Evolutionary conservation across 2,888 invertebrate species (phyloP), one percentile per base, ranked within the genome.

Genomic region (Plagodis dolabraria): DNA sequence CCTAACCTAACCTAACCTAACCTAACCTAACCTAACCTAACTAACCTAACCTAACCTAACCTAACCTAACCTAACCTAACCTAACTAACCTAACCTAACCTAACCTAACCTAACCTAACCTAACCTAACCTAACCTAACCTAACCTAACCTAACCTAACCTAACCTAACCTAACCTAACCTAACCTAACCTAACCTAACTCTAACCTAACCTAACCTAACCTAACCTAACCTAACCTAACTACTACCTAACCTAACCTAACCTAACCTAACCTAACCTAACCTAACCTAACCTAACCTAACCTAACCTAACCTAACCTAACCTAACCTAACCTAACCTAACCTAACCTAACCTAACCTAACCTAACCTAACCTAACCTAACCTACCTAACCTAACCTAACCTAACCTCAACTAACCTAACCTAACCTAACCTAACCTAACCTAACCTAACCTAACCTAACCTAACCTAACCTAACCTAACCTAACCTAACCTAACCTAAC

Each of bases 401-500:
- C 56, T 49, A 49, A 56, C 49, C 65, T 60, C 60, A 62, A 60
- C 69, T 69, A 65, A 65, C 66, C 67, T 67, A 67, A 67, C 67
- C 67, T 65, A 66, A 69, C 64, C 65, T 69, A 69, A 69, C 66
- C 67, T 67, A 35, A n/a, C n/a, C n/a, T n/a, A n/a, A n/a, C n/a
- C n/a, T n/a, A n/a, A n/a, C n/a, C 35, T 35, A 66, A 69, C 67
- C 69, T 69, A 67, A 67, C 65, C 69, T 69, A 67, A 69, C 69
- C 53, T 40, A 46, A 46, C 59, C 57, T 57, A 64, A 64, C 60
- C 58, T 60, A 64, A 65, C 65, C 56, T 49, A 49, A 56, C 49
- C 56, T 49, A 65, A 65, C 61, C 58, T 61, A 54, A 62, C 59
- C 58, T 61, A 66, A 49, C 47, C 55, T 48, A 48, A 55, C 47